Evolutionary conservation across 2,113 vertebrate species (phyloP).

Genomic region (Myrmophylax atrothorax): DNA sequence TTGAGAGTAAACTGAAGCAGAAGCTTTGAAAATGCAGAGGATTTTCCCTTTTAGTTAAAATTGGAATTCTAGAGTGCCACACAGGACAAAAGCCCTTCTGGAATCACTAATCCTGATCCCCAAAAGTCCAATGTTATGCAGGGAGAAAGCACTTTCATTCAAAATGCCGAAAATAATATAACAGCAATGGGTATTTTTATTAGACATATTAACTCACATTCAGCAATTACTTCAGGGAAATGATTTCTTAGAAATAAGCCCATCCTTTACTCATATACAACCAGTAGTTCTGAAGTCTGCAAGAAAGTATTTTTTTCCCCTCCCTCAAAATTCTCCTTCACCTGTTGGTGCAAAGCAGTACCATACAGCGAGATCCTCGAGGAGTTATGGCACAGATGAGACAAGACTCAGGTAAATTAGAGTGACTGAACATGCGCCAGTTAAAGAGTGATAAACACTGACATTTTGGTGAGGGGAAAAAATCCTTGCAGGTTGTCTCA

Average conservation of each 20-base stretch:
- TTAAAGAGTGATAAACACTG: not conserved
- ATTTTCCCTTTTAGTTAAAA: not conserved
- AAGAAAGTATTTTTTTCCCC: not conserved
- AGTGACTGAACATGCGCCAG: not conserved
- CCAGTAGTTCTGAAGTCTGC: not conserved
- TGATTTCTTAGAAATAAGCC: not conserved
- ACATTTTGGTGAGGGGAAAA: not conserved
- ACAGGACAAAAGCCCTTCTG: not conserved
- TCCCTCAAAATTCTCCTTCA: not conserved
- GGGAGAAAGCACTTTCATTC: not conserved
- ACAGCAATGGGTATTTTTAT: not conserved
- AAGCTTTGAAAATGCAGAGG: not conserved
- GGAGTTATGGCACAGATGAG: not conserved
- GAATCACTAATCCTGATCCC: not conserved
- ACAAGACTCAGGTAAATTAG: not conserved
- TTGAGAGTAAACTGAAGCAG: not conserved
- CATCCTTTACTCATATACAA: not conserved
- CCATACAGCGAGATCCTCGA: not conserved
- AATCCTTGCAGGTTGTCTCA: not conserved
- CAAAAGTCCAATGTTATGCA: fast-evolving
- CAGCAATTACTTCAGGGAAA: not conserved
- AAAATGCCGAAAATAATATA: not conserved
- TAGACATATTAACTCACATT: not conserved
- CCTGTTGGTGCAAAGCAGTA: not conserved
- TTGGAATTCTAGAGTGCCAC: not conserved